Percentiles rank a stretch among this genome's conserved stretches.
These are phyloP conservation scores for Eufriesea mexicana DNA, from an alignment of 1,140 invertebrate genomes.

Conservation along the genomic window DNA sequence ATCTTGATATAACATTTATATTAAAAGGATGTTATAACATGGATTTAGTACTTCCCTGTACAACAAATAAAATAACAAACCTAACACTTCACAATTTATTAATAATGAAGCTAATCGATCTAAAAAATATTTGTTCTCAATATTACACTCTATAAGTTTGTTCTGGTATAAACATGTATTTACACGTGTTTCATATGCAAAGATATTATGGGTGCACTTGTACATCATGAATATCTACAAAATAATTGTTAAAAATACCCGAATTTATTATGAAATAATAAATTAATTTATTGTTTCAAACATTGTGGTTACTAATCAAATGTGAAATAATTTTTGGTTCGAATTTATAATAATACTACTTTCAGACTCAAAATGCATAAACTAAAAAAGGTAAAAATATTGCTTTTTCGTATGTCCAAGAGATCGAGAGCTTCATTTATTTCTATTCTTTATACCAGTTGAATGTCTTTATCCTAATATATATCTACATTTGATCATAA, in stretches of 20 bases:
- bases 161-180: conserved; percentile 1
- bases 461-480: conserved; percentile 28
- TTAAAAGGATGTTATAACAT: conserved; percentile 68
- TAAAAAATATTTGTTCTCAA: conserved; percentile 29
- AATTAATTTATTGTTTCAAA: neutral
- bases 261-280: neutral
- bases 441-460: conserved; percentile 7
- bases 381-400: conserved; percentile 10
- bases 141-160: conserved; percentile 16
- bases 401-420: conserved; percentile 8
- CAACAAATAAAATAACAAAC: conserved; percentile 59
- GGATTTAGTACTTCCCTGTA: conserved; percentile 68
- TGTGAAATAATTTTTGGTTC: neutral
- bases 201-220: no score
- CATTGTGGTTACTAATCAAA: neutral
- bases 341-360: neutral
- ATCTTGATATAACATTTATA: conserved; percentile 62
- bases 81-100: conserved; percentile 50
- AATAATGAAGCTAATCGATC: conserved; percentile 58
- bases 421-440: conserved; percentile 41
- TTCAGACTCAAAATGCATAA: neutral
- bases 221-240: neutral
- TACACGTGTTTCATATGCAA: conserved; percentile 26
- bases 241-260: neutral
- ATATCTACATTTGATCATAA: conserved; percentile 60